A percentile compares a stretch with the other conserved stretches of the same genome.
Evolutionary conservation across 2,797 vertebrate species (phyloP).

Genomic region (Trachops cirrhosus): DNA sequence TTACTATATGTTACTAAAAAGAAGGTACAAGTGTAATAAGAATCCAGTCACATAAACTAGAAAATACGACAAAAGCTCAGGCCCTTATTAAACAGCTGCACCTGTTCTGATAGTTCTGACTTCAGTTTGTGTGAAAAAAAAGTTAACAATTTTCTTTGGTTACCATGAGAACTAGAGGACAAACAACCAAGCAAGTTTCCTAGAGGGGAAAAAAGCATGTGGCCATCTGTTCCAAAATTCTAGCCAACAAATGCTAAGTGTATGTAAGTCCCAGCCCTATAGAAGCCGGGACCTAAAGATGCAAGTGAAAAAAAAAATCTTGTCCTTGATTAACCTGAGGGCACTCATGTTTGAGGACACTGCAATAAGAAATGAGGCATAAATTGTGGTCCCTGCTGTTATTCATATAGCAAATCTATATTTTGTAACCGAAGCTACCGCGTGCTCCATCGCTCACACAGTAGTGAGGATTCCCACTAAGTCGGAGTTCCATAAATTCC

Average conservation of each 20-base stretch:
- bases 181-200: constrained; percentile 41
- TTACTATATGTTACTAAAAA: not conserved
- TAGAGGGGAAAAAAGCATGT: not conserved
- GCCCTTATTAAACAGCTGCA: not conserved
- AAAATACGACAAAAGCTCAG: not conserved
- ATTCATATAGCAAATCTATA: constrained; percentile 8
- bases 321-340: constrained; percentile 5
- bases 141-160: constrained; percentile 39
- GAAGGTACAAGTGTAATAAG: not conserved
- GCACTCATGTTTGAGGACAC: not conserved
- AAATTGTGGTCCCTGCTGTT: not conserved
- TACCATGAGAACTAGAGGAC: constrained; percentile 62
- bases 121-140: not conserved
- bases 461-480: not conserved
- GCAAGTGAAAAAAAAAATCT: not conserved
- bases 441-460: not conserved
- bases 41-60: not conserved
- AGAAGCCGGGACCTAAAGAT: constrained; percentile 2
- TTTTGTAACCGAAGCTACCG: not conserved
- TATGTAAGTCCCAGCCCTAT: not conserved
- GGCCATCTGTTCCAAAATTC: constrained; percentile 43
- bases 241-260: constrained; percentile 53
- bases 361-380: not conserved
- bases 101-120: not conserved
- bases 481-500: not conserved